phyloP scores from a whole-genome alignment of 2,888 invertebrate genomes.

The Phengaris arion region DNA sequence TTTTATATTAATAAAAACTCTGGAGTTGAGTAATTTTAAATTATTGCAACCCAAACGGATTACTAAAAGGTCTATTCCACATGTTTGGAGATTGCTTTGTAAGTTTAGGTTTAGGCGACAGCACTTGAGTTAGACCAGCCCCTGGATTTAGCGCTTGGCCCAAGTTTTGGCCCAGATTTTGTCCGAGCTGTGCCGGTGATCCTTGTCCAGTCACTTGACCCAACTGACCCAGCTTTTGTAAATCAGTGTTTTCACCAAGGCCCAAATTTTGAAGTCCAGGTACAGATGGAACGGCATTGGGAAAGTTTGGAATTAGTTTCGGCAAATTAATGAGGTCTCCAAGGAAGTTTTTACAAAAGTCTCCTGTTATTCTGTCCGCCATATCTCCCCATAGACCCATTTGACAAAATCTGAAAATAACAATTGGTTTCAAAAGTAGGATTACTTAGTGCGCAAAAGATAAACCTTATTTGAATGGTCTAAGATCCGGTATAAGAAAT shows the following conservation, averaged over 20 bases:
- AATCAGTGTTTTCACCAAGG: constrained; percentile 8
- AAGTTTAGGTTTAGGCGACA: constrained; percentile 23
- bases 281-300: constrained; percentile 9
- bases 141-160: constrained; percentile 1
- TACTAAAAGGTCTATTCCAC: constrained; percentile 34
- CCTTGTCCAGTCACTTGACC: constrained; percentile 8
- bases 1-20: background rate
- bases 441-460: too few species aligned
- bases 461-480: too few species aligned
- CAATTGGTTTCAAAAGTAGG: background rate
- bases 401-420: constrained; percentile 79
- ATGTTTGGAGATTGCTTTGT: constrained; percentile 30
- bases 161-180: background rate
- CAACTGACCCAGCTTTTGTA: constrained; percentile 8
- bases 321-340: constrained; percentile 54
- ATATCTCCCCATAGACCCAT: constrained; percentile 85
- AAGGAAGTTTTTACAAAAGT: constrained; percentile 72
- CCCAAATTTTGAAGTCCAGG: background rate
- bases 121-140: constrained; percentile 17
- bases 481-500: too few species aligned
- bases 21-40: background rate
- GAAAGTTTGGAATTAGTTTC: constrained; percentile 40
- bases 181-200: background rate
- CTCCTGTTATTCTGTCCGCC: constrained; percentile 76
- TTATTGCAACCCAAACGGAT: constrained; percentile 36